These are phyloP conservation scores for Caenorhabditis imperialis DNA, from an alignment of 2,888 invertebrate genomes.

Conservation along the genomic window DNA sequence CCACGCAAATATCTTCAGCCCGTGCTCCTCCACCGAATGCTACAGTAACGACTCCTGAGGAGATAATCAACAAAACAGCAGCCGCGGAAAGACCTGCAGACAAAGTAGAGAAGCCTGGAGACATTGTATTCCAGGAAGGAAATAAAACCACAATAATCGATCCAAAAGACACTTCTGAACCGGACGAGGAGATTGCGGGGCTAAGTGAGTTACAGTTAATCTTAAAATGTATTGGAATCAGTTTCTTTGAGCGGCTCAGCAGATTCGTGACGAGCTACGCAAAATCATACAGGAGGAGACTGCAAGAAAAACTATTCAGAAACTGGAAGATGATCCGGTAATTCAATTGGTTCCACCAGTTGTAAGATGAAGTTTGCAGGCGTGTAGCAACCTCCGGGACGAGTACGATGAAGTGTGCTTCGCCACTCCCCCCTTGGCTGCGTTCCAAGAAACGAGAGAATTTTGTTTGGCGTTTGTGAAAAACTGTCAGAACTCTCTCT, in stretches of 20 bases:
- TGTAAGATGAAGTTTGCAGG: conserved; percentile 15
- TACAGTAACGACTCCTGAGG: conserved; percentile 25
- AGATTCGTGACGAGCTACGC: conserved; percentile 46
- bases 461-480: conserved; percentile 65
- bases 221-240: background rate
- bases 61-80: conserved; percentile 18
- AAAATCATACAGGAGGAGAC: conserved; percentile 48
- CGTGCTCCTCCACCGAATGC: conserved; percentile 15
- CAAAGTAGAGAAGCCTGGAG: conserved; percentile 24
- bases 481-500: conserved; percentile 52
- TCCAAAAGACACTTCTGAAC: conserved; percentile 1
- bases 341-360: too few species aligned
- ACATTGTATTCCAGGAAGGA: conserved; percentile 31
- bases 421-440: conserved; percentile 56
- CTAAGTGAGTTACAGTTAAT: conserved; percentile 12
- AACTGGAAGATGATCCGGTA: conserved; percentile 48
- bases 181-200: conserved; percentile 14
- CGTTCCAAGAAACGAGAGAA: conserved; percentile 60
- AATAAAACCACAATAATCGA: conserved; percentile 28
- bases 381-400: conserved; percentile 48
- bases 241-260: conserved; percentile 11
- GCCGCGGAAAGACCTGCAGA: conserved; percentile 14
- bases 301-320: conserved; percentile 23
- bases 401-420: conserved; percentile 65
- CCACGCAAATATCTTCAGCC: conserved; percentile 14